Evolutionary conservation across 2,113 vertebrate genomes (phyloP).

Genomic region (Myrmecobius fasciatus): DNA sequence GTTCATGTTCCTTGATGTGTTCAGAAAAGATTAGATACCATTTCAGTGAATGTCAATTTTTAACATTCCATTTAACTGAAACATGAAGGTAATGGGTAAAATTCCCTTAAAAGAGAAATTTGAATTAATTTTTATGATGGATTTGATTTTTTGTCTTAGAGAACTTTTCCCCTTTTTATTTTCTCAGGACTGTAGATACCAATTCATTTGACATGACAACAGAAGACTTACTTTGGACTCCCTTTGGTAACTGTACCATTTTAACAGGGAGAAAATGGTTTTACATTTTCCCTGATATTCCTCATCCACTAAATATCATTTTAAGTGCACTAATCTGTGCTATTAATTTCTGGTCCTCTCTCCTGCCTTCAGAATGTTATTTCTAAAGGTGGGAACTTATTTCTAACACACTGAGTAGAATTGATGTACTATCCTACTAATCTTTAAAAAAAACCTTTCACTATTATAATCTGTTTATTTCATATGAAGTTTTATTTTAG

Average conservation of each 20-base stretch:
- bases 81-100: slow-evolving; percentile 3
- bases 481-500: background rate
- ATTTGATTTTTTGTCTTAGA: background rate
- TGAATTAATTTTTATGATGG: background rate
- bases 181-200: slow-evolving; percentile 37
- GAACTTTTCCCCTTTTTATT: background rate
- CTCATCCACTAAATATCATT: background rate
- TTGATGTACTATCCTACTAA: too few relatives aligned
- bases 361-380: background rate
- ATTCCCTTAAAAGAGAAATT: background rate
- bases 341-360: background rate
- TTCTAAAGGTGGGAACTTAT: background rate
- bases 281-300: slow-evolving; percentile 23
- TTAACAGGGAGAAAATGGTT: background rate
- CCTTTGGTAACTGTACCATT: slow-evolving; percentile 39
- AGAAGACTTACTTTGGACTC: slow-evolving; percentile 23
- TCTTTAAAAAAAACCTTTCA: background rate
- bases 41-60: background rate
- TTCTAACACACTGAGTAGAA: background rate
- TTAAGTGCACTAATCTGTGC: background rate
- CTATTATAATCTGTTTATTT: background rate
- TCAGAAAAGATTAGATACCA: background rate
- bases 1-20: background rate
- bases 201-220: slow-evolving; percentile 23
- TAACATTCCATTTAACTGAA: slow-evolving; percentile 24